phyloP scores from a whole-genome alignment of 2,797 vertebrate genomes.

The Echiichthys vipera region DNA sequence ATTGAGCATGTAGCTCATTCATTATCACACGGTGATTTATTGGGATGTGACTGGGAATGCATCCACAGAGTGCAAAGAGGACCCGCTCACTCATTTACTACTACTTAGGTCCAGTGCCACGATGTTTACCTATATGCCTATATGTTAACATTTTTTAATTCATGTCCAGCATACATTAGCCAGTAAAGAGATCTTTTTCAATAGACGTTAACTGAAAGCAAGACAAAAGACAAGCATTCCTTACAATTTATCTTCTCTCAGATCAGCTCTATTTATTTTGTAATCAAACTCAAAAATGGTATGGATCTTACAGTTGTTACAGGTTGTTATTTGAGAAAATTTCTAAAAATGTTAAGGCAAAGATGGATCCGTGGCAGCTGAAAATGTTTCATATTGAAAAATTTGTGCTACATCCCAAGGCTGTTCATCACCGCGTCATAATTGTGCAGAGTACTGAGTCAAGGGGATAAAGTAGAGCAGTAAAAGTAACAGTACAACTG shows the following conservation, averaged over 20 bases:
- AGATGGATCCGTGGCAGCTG: neutral
- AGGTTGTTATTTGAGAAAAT: too few relatives aligned
- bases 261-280: neutral
- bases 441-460: neutral
- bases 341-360: too few relatives aligned
- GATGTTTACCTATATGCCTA: too few relatives aligned
- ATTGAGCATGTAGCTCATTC: conserved; percentile 62
- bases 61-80: conserved; percentile 65
- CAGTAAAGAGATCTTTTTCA: too few relatives aligned
- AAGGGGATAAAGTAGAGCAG: neutral
- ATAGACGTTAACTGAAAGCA: neutral
- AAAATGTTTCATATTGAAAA: neutral
- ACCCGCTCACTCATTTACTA: conserved; percentile 36
- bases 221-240: neutral
- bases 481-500: neutral
- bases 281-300: too few relatives aligned
- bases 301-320: too few relatives aligned
- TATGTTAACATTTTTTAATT: conserved; percentile 10
- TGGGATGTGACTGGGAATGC: conserved; percentile 58
- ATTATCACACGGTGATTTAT: conserved; percentile 71
- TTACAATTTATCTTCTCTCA: neutral
- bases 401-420: neutral
- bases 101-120: conserved; percentile 4
- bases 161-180: neutral
- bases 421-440: neutral